Base-by-base conservation (phyloP, 23 tunicate genomes). In the Botrylloides violaceus region DNA sequence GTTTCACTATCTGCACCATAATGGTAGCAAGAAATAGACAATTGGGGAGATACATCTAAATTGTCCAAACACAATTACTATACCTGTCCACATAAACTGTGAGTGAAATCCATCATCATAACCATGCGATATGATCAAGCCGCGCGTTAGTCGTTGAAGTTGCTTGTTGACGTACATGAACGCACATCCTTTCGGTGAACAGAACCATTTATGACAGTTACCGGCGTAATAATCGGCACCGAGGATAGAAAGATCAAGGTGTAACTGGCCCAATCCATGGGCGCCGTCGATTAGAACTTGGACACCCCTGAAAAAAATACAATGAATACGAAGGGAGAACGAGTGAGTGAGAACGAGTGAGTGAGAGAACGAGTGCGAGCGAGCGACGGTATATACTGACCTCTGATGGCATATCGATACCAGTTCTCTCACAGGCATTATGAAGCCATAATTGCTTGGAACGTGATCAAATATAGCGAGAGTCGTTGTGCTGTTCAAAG, bases 221-320 rank as follows among this genome's bases (percentile, higher is more conserved):
- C 82, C 31, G 2, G 77, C 79, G 73, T 88, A 88, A 66, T 80
- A 88, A 49, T 88, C 96, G 31, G 79, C 82, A 0, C 72, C 80
- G n/a, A 88, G 30, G 1, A 71, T 79, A 6, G 58, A 28, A 0
- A 88, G 63, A 66, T 88, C 61, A 4, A 88, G 66, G 25, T 62
- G 29, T 3, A 88, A 18, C 12, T 79, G 61, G 3, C 96, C 96
- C 9, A 88, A 70, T 31, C 83, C 88, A 78, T 88, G 96, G 7
- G 96, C 96, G 26, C 96, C 96, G 76, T 88, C 96, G 20, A 88
- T 50, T 19, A 88, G 72, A 34, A 88, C 88, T 29, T 80, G 96
- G 2, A 88, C 84, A 53, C 74, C 74, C 34, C 80, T 79, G 71
- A 20, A 75, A 31, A 58, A 60, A 4, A 61, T 23, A 36, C n/a